Evolutionary conservation across 2,797 vertebrate genomes (phyloP), one percentile per base, ranked within the genome.

Genomic region (Microctenopoma steveboyesi): DNA sequence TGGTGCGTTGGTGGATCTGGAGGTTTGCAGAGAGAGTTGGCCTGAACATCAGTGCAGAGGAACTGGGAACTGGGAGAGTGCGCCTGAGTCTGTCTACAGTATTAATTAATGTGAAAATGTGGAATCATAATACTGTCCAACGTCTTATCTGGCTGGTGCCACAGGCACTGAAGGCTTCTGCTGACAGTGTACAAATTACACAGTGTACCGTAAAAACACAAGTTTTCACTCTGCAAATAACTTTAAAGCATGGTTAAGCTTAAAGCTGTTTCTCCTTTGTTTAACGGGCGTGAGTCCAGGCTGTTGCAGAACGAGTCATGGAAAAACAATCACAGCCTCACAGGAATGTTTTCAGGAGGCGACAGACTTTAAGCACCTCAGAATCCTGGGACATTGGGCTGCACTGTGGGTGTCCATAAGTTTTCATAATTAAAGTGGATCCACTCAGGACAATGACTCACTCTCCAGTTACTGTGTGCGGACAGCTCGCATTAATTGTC

Each of bases 391-490:
- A 69, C 64, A 70, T 40, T 62, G 22, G 3, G 47, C 57, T 69
- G 60, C 68, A 30, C 62, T 72, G 67, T 81, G 73, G 66, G 59
- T 69, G 70, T 83, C 72, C 55, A 75, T 58, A 63, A 77, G 61
- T 70, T 86, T 82, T 81, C 48, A 72, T 74, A 69, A 74, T 82
- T 78, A 81, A 77, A 72, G 68, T 51, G 28, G 45, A 72, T 70
- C 48, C 52, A 67, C 72, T 75, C 56, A 52, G 58, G 58, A 70
- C 66, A 72, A 72, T 82, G 73, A 86, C 33, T 88, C 77, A 71
- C 56, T 52, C 76, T 73, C 51, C 58, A 55, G 27, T 72, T 64
- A 72, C 73, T 42, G 55, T 42, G 55, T 54, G 28, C 50, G 52
- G 76, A 79, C 59, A 52, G 62, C 49, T 79, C 59, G 46, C 50